Conservation (phyloP, 2,888 invertebrate genomes). For the Apodemia duryi region DNA sequence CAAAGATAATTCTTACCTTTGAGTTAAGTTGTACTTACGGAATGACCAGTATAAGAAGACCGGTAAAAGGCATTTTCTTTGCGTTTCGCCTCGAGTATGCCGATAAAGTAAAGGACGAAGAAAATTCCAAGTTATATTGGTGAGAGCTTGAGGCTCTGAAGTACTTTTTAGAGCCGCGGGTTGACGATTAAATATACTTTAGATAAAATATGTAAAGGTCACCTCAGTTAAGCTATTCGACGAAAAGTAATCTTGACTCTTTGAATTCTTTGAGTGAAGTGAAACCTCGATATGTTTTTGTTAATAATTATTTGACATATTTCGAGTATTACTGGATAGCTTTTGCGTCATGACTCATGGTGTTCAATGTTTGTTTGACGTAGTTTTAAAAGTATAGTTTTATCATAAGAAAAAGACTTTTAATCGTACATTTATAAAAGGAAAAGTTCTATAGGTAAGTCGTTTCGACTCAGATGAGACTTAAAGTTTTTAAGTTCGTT, state of each 20-base stretch:
- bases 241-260: conserved; percentile 6
- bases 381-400: too few species aligned
- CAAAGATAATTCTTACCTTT: conserved; percentile 62
- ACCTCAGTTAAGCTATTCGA: conserved; percentile 47
- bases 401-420: too few species aligned
- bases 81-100: conserved; percentile 42
- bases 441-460: too few species aligned
- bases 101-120: conserved; percentile 44
- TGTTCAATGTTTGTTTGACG: too few species aligned
- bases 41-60: conserved; percentile 40
- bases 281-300: not conserved
- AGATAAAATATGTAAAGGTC: conserved; percentile 77
- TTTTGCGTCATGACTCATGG: too few species aligned
- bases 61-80: conserved; percentile 48
- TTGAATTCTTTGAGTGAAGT: conserved; percentile 9
- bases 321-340: not conserved
- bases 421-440: too few species aligned
- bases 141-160: conserved; percentile 55
- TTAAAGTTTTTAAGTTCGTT: too few species aligned
- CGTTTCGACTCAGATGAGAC: too few species aligned
- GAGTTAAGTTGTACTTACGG: conserved; percentile 47
- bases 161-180: conserved; percentile 46
- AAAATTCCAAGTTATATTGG: conserved; percentile 52
- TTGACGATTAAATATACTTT: conserved; percentile 69
- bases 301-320: not conserved